Evolutionary conservation across 2,888 invertebrate species (phyloP).

Genomic region (Salpingus planirostris): DNA sequence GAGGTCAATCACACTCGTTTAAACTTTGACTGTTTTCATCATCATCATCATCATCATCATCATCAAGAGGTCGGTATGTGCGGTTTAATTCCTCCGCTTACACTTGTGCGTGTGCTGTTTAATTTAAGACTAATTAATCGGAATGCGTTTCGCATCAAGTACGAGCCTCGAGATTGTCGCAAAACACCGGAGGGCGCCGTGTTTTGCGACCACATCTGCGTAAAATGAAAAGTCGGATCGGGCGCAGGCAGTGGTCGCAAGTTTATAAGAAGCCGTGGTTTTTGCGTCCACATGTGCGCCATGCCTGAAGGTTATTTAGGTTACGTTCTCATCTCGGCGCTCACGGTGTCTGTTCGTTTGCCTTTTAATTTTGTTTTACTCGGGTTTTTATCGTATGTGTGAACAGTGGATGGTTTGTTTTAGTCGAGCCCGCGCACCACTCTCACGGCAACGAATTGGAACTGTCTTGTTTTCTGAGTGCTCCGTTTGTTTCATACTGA

Average conservation of each 20-base stretch:
- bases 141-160: no score
- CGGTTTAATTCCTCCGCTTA: no score
- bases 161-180: no score
- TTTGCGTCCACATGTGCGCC: constrained; percentile 13
- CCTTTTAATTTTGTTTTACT: constrained; percentile 18
- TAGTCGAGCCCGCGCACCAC: constrained; percentile 17
- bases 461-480: constrained; percentile 21
- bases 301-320: constrained; percentile 19
- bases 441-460: constrained; percentile 20
- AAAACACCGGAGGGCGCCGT: no score
- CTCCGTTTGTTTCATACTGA: constrained; percentile 15
- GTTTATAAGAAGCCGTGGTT: no score
- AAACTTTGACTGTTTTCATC: constrained; percentile 6
- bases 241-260: no score
- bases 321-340: constrained; percentile 21
- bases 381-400: constrained; percentile 14
- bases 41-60: constrained; percentile 8
- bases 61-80: constrained; percentile 1
- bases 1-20: constrained; percentile 26
- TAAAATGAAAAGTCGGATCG: no score
- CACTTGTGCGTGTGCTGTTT: no score
- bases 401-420: constrained; percentile 23
- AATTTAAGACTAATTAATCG: no score
- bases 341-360: constrained; percentile 24
- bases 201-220: no score